Percentiles rank a stretch among this genome's conserved stretches.
phyloP scores from a whole-genome alignment of 1,140 invertebrate genomes.

The Bombyx mandarina region DNA sequence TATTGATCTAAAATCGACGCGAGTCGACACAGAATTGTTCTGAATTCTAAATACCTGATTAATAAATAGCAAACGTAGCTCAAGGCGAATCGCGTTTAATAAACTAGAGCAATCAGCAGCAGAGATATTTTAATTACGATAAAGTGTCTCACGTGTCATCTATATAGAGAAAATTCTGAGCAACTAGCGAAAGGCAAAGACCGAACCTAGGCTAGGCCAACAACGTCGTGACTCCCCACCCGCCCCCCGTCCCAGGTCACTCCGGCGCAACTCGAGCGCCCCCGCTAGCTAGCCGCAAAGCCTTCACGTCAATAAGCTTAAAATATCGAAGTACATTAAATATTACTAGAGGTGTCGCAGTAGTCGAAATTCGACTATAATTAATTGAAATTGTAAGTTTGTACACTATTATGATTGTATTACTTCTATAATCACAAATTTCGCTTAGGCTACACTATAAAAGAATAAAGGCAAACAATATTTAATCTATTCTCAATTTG shows the following conservation, averaged over 20 bases:
- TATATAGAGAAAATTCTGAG: conserved; percentile 12
- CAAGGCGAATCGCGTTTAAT: background rate
- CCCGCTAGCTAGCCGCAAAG: conserved; percentile 45
- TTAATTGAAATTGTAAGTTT: too few relatives aligned
- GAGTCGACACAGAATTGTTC: conserved; percentile 9
- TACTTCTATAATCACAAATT: too few relatives aligned
- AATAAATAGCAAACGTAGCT: conserved; percentile 4
- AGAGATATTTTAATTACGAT: too few relatives aligned
- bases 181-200: conserved; percentile 35
- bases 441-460: too few relatives aligned
- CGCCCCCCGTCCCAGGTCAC: conserved; percentile 9
- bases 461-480: too few relatives aligned
- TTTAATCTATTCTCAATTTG: too few relatives aligned
- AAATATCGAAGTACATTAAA: too few relatives aligned
- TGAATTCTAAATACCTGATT: conserved; percentile 7
- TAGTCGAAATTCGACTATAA: too few relatives aligned
- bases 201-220: conserved; percentile 44
- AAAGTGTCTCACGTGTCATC: too few relatives aligned
- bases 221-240: conserved; percentile 54
- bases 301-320: conserved; percentile 38
- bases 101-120: too few relatives aligned
- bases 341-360: too few relatives aligned
- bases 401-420: too few relatives aligned
- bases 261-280: conserved; percentile 19
- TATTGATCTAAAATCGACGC: conserved; percentile 20